Evolutionary conservation across 2,888 invertebrate species (phyloP).

Genomic region (Tromatobia lineatoria): DNA sequence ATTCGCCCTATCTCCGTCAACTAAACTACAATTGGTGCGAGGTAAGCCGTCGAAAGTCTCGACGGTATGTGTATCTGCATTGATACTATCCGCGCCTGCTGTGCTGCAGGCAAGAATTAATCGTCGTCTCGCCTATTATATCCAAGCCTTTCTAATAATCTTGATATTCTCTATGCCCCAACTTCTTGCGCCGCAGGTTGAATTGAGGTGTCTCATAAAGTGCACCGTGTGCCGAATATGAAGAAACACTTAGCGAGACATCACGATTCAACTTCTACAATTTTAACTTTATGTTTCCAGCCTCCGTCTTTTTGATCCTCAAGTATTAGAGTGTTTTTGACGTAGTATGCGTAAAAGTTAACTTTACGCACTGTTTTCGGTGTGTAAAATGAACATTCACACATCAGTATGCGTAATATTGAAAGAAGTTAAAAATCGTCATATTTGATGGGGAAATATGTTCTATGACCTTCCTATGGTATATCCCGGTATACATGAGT

Average conservation of each 20-base stretch:
- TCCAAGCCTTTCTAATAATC: slow-evolving; percentile 25
- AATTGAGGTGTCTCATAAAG: slow-evolving; percentile 7
- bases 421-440: too few relatives aligned
- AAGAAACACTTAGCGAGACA: neutral
- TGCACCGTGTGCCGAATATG: slow-evolving; percentile 21
- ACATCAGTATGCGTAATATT: too few relatives aligned
- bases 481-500: too few relatives aligned
- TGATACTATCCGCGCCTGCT: slow-evolving; percentile 26
- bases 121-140: neutral
- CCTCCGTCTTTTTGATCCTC: neutral
- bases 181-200: neutral
- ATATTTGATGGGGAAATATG: too few relatives aligned
- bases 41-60: slow-evolving; percentile 55
- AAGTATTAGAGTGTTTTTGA: neutral
- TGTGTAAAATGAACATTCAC: too few relatives aligned
- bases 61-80: slow-evolving; percentile 25
- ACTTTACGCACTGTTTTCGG: too few relatives aligned
- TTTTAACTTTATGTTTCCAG: neutral
- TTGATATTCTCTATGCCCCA: slow-evolving; percentile 10
- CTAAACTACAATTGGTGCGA: slow-evolving; percentile 49
- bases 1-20: slow-evolving; percentile 37
- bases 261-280: neutral
- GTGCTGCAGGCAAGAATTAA: slow-evolving; percentile 44
- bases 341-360: too few relatives aligned
- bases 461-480: too few relatives aligned